Conservation (phyloP, 2,888 invertebrate species). For the Rhopalosiphum nymphaeae region DNA sequence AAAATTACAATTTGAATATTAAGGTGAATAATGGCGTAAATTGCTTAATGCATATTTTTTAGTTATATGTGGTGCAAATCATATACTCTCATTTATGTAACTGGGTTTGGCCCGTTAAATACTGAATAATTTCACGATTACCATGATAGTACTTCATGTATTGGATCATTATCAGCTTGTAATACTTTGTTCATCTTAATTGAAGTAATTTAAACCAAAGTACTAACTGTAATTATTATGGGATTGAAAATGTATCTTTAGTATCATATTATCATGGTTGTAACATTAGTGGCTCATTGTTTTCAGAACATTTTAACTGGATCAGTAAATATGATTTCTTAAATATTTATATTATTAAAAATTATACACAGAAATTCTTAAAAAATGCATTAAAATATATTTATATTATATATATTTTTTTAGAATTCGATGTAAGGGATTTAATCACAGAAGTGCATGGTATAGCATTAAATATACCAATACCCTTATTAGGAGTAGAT, state of each 20-base stretch:
- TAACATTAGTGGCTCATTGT: background rate
- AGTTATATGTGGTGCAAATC: too few relatives aligned
- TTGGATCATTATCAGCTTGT: background rate
- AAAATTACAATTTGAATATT: too few relatives aligned
- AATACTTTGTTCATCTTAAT: background rate
- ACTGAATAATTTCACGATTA: background rate
- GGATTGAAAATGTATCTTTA: background rate
- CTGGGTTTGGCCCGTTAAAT: background rate
- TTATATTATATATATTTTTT: slow-evolving; percentile 66
- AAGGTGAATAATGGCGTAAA: too few relatives aligned
- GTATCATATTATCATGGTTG: background rate
- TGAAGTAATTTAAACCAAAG: background rate
- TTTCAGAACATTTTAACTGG: background rate
- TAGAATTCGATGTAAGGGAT: slow-evolving; percentile 73
- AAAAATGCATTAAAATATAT: background rate
- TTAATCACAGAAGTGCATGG: slow-evolving; percentile 77
- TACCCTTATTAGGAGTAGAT: slow-evolving; percentile 85
- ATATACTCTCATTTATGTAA: background rate
- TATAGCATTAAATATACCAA: slow-evolving; percentile 74
- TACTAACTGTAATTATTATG: background rate
- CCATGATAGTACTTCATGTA: background rate
- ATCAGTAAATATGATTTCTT: background rate
- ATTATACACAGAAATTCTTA: background rate
- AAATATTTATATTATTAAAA: background rate
- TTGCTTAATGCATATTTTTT: too few relatives aligned